phyloP scores from a whole-genome alignment of 2,797 vertebrate species.

The Urocyon cinereoargenteus region DNA sequence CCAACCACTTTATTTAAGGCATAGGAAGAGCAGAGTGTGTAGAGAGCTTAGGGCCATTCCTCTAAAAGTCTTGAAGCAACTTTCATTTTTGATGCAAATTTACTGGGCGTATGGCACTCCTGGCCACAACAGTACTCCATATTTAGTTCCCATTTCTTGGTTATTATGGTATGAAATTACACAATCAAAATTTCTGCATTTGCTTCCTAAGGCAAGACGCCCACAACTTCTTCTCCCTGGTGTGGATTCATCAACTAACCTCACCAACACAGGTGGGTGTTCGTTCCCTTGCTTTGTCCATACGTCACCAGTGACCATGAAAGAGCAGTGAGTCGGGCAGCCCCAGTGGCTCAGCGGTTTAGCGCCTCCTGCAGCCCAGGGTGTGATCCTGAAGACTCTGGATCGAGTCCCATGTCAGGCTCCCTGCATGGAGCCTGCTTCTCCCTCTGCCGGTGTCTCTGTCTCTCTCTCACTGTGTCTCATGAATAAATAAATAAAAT shows the following conservation, averaged over 20 bases:
- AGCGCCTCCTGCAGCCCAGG: no score
- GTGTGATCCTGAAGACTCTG: no score
- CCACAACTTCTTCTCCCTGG: conserved; percentile 90
- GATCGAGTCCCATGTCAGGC: no score
- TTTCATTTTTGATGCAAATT: conserved; percentile 90
- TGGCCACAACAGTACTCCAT: conserved; percentile 93
- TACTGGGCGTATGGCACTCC: conserved; percentile 90
- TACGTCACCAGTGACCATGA: conserved; percentile 90
- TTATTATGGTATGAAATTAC: conserved; percentile 89
- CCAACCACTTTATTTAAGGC: no score
- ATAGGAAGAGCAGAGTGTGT: no score
- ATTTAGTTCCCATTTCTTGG: conserved; percentile 91
- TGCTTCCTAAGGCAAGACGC: conserved; percentile 90
- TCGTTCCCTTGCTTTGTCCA: conserved; percentile 88
- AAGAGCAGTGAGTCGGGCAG: conserved; percentile 89
- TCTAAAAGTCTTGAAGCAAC: no score
- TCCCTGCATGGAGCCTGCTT: no score
- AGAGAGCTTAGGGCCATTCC: no score
- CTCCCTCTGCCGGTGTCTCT: no score
- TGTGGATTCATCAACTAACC: conserved; percentile 92
- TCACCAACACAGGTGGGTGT: conserved; percentile 89
- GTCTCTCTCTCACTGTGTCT: no score
- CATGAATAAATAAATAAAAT: no score
- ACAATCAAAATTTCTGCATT: conserved; percentile 87
- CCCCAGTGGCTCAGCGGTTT: no score